A percentile compares a stretch with the other conserved stretches of the same genome.
These are phyloP conservation scores for Loriculus beryllinus DNA, from an alignment of 2,797 vertebrate genomes.

Conservation along the genomic window DNA sequence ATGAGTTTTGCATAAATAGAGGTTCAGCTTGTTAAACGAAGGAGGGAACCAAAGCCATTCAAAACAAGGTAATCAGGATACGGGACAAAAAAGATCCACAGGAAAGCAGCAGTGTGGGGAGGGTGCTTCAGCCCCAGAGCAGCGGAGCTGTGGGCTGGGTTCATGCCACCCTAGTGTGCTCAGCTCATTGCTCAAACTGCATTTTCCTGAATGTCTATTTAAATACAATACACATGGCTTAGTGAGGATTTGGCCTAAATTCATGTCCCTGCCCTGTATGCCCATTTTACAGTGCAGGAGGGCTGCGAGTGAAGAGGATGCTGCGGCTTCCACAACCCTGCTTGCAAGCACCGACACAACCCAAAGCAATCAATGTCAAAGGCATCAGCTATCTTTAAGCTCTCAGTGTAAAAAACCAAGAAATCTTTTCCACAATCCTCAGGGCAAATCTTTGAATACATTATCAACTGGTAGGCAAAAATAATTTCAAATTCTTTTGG, in stretches of 20 bases:
- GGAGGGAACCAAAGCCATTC: neutral
- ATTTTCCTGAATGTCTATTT: neutral
- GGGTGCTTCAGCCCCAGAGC: neutral
- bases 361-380: neutral
- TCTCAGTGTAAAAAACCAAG: neutral
- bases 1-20: neutral
- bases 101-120: neutral
- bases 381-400: neutral
- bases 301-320: neutral
- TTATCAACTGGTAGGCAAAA: neutral
- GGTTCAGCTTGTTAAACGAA: neutral
- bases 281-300: neutral
- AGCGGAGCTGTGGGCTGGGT: rapidly evolving
- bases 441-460: neutral
- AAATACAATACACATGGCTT: neutral
- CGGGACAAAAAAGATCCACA: neutral
- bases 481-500: neutral
- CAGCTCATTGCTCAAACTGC: neutral
- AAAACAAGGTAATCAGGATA: neutral
- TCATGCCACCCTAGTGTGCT: neutral
- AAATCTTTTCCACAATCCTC: neutral
- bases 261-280: neutral
- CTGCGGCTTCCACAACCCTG: neutral
- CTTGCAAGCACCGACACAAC: neutral
- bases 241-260: neutral